These are phyloP conservation scores for Drosophila grimshawi DNA, from an alignment of 1,140 invertebrate genomes.

Conservation along the genomic window DNA sequence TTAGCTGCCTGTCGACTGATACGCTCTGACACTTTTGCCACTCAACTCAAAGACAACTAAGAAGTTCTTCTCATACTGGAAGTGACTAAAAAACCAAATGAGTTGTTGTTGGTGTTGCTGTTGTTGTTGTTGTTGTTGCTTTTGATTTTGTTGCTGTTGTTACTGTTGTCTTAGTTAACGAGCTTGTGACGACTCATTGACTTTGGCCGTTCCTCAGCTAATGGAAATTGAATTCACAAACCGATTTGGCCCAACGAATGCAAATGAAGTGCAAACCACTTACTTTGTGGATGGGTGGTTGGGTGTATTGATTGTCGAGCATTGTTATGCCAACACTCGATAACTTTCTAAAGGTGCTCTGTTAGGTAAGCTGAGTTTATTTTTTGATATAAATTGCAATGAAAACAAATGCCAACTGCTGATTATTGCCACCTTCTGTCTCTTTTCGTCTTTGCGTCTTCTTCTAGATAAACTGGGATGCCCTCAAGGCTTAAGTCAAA, in stretches of 20 bases:
- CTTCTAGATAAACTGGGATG: neutral
- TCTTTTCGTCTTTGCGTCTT: neutral
- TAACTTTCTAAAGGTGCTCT: conserved; percentile 4
- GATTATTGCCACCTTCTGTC: neutral
- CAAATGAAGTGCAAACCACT: conserved; percentile 64
- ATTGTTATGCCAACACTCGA: neutral
- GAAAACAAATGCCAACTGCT: conserved; percentile 11
- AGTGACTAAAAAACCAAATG: conserved; percentile 21
- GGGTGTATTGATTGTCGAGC: neutral
- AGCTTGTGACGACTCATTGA: conserved; percentile 67
- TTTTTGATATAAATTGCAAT: conserved; percentile 7
- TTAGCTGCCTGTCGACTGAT: conserved; percentile 12
- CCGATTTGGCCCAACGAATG: conserved; percentile 50
- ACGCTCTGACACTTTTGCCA: conserved; percentile 10
- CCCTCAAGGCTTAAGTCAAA: neutral
- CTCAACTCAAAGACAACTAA: neutral
- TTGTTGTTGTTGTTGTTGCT: conserved; percentile 1
- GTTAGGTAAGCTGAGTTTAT: neutral
- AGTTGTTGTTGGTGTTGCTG: conserved; percentile 12
- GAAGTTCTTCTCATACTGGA: conserved; percentile 8
- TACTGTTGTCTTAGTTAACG: conserved; percentile 43
- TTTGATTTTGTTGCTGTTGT: neutral
- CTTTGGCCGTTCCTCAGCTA: conserved; percentile 43
- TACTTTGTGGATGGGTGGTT: neutral
- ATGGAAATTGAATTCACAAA: conserved; percentile 62